Evolutionary conservation across 2,888 invertebrate species (phyloP).

Genomic region (Girardia tigrina): DNA sequence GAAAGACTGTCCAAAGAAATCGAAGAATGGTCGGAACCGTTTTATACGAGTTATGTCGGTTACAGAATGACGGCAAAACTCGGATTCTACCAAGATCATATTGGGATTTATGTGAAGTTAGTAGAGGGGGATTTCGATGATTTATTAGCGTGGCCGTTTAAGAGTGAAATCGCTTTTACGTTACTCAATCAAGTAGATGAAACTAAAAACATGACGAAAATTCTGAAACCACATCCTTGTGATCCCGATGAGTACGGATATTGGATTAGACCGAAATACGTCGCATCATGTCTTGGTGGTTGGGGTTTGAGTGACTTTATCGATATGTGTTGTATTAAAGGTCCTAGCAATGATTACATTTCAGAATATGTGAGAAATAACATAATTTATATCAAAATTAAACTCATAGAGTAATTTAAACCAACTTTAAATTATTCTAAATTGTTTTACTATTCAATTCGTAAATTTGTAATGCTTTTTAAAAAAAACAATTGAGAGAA

Average conservation of each 20-base stretch:
- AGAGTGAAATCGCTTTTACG: conserved; percentile 19
- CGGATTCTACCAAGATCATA: not conserved
- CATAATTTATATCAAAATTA: conserved; percentile 19
- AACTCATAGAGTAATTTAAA: not conserved
- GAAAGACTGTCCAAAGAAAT: not conserved
- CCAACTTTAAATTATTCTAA: too few relatives aligned
- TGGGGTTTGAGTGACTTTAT: conserved; percentile 17
- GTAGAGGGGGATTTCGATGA: not conserved
- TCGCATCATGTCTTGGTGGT: not conserved
- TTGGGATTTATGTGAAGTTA: not conserved
- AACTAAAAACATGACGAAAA: not conserved
- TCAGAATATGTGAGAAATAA: not conserved
- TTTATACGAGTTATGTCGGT: not conserved
- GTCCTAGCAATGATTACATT: conserved; percentile 6
- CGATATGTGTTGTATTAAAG: conserved; percentile 17
- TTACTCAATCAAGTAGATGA: conserved; percentile 18
- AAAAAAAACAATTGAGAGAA: too few relatives aligned
- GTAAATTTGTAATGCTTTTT: too few relatives aligned
- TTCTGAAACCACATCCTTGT: not conserved
- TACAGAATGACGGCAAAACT: not conserved
- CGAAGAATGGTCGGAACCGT: not conserved
- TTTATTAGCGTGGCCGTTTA: conserved; percentile 13
- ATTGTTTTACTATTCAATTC: too few relatives aligned
- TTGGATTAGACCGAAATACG: not conserved
- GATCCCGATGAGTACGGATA: not conserved